These are phyloP conservation scores for Tapera naevia DNA, from an alignment of 2,797 vertebrate genomes.

Conservation along the genomic window DNA sequence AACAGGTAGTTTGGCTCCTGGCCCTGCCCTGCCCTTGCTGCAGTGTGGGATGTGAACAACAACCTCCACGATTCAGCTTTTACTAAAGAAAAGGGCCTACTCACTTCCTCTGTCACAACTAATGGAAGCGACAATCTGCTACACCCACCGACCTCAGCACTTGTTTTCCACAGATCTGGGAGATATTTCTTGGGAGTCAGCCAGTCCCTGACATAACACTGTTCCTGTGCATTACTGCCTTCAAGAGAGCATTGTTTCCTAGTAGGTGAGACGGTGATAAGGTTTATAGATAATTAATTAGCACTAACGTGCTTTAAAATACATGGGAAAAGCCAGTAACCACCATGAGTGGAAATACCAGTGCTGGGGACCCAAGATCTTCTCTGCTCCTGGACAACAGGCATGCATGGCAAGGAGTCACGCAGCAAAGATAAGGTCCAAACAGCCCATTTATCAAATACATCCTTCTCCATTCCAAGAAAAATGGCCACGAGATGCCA, in stretches of 20 bases:
- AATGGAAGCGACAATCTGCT: rapidly evolving
- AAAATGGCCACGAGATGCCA: background rate
- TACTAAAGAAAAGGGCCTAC: background rate
- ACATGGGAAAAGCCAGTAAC: background rate
- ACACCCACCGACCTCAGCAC: background rate
- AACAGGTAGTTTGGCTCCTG: background rate
- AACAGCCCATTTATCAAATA: background rate
- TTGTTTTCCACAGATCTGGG: background rate
- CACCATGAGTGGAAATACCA: background rate
- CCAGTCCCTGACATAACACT: background rate
- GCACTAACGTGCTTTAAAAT: background rate
- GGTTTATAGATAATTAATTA: slow-evolving; percentile 38
- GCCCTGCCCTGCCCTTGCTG: background rate
- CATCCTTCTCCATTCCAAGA: background rate
- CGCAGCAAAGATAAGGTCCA: background rate
- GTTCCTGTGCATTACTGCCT: background rate
- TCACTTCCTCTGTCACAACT: background rate
- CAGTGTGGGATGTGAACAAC: background rate
- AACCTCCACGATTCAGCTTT: background rate
- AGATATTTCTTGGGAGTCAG: slow-evolving; percentile 11
- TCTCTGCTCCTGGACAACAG: background rate
- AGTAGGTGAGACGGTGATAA: background rate
- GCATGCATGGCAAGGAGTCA: background rate
- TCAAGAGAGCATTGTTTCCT: background rate
- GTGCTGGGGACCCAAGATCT: background rate